Conservation (phyloP, 2,888 invertebrate species). For the Seira musarum region DNA sequence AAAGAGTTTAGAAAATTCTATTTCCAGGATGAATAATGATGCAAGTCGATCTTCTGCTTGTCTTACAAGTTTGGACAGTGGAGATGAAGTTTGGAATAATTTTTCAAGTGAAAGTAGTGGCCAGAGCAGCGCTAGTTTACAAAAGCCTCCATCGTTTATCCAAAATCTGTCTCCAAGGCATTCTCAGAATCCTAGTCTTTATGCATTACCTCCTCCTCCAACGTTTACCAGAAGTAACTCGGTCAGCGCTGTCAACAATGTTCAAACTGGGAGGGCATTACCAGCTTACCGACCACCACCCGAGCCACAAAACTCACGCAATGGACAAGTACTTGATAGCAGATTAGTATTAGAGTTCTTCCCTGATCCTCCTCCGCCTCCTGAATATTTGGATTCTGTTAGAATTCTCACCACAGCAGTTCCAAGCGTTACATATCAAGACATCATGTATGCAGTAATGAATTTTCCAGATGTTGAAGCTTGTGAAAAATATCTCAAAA, state of each 20-base stretch:
- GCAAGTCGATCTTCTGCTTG: slow-evolving; percentile 33
- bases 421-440: too few species aligned
- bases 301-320: slow-evolving; percentile 27
- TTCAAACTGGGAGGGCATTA: slow-evolving; percentile 38
- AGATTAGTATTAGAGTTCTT: too few species aligned
- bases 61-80: slow-evolving; percentile 60
- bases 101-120: slow-evolving; percentile 28
- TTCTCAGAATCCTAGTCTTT: slow-evolving; percentile 52
- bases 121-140: slow-evolving; percentile 2
- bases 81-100: slow-evolving; percentile 68
- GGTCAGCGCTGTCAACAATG: slow-evolving; percentile 38
- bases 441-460: too few species aligned
- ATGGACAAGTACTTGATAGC: slow-evolving; percentile 31
- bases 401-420: too few species aligned
- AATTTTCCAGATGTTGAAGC: too few species aligned
- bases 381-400: too few species aligned
- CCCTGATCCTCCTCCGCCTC: too few species aligned
- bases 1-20: neutral
- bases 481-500: too few species aligned
- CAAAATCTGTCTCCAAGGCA: slow-evolving; percentile 48
- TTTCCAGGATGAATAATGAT: slow-evolving; percentile 27
- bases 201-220: slow-evolving; percentile 67
- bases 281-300: slow-evolving; percentile 63
- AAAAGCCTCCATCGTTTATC: slow-evolving; percentile 46
- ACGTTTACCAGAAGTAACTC: slow-evolving; percentile 61